phyloP scores from a whole-genome alignment of 2,888 invertebrate genomes.

The Mythimna lalbum region DNA sequence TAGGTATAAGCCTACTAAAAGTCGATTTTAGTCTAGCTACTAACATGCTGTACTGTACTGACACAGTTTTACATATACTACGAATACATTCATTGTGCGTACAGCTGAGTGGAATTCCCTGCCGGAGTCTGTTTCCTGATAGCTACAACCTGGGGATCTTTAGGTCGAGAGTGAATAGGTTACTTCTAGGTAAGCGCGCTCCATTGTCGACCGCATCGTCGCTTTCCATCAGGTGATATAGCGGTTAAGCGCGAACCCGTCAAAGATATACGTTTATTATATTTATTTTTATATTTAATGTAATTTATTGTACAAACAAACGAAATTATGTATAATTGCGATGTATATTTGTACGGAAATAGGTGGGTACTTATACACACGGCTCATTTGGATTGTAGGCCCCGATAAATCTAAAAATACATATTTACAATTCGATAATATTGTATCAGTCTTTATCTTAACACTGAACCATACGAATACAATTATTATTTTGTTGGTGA shows the following conservation, averaged over 20 bases:
- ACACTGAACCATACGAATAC: slow-evolving; percentile 2
- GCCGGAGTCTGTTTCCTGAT: too few species aligned
- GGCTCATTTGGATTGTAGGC: background rate
- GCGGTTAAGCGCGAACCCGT: too few species aligned
- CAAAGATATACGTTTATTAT: background rate
- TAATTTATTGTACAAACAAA: background rate
- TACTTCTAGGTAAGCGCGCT: too few species aligned
- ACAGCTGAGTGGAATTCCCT: too few species aligned
- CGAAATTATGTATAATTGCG: slow-evolving; percentile 3
- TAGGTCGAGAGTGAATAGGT: too few species aligned
- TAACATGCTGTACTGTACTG: too few species aligned
- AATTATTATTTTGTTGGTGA: background rate
- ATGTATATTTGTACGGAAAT: background rate
- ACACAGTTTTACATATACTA: too few species aligned
- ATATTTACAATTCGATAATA: slow-evolving; percentile 15
- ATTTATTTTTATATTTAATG: background rate
- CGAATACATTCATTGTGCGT: too few species aligned
- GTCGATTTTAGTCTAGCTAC: too few species aligned
- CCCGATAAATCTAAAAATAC: slow-evolving; percentile 18
- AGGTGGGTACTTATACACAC: background rate
- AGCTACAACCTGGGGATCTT: too few species aligned
- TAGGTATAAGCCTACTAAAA: background rate
- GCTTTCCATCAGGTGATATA: too few species aligned
- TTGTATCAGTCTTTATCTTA: slow-evolving; percentile 13
- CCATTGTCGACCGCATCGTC: too few species aligned